These are phyloP conservation scores for Pogonophryne albipinna DNA, from an alignment of 2,797 vertebrate species.

Conservation along the genomic window DNA sequence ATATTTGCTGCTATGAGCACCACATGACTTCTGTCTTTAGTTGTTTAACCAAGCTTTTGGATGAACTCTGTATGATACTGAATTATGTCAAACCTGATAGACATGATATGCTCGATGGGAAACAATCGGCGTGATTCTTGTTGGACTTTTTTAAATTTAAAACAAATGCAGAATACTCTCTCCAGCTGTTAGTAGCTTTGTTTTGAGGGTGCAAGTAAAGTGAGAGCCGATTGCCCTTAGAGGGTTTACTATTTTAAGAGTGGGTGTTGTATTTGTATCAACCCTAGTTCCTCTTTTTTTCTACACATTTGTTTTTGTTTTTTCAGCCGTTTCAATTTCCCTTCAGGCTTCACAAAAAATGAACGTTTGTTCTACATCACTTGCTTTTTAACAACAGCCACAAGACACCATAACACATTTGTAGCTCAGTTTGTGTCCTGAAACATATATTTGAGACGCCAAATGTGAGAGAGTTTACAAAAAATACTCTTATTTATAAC, in stretches of 20 bases:
- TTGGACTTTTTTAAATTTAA: background rate
- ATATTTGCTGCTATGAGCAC: background rate
- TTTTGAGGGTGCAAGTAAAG: background rate
- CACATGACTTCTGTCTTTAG: constrained; percentile 5
- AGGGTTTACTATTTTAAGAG: background rate
- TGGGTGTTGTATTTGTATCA: constrained; percentile 1
- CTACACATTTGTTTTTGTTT: background rate
- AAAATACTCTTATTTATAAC: too few relatives aligned
- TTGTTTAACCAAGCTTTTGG: background rate
- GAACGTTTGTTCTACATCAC: background rate
- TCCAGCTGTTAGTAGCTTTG: background rate
- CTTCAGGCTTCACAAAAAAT: background rate
- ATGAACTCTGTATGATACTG: background rate
- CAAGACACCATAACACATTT: too few relatives aligned
- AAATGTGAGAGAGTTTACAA: too few relatives aligned
- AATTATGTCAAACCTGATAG: background rate
- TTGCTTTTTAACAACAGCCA: background rate
- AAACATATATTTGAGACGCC: too few relatives aligned
- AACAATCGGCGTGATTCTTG: background rate
- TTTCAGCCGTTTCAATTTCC: constrained; percentile 1
- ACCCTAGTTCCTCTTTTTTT: background rate
- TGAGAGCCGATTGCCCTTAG: background rate
- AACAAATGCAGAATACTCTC: background rate
- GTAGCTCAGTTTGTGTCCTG: too few relatives aligned
- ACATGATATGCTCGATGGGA: background rate